Base-by-base conservation (phyloP, 2,797 vertebrate species). In the Dicrostonyx torquatus region DNA sequence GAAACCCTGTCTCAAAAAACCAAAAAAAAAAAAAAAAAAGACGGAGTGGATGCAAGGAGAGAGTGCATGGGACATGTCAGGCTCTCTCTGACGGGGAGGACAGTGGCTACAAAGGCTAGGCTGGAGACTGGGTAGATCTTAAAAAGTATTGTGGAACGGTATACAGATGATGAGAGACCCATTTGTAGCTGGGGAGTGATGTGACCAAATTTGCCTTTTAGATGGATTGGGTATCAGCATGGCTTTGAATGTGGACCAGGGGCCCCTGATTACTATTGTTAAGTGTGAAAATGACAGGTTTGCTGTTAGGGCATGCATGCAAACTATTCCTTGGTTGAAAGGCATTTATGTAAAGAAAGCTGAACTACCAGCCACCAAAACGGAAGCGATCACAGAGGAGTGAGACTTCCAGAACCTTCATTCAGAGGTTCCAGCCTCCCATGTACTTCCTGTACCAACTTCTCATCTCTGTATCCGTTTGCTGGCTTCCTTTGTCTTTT, bases 131-230 rank as follows among this genome's bases (percentile, higher is more conserved):
- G 40, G 73, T 26, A 26, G 64, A 55, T 45, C 87, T 62, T 76
- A 26, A 77, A 89, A 91, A 83, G n/a, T 6, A 55, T 10, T 0
- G 0, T 58, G 53, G 2, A 60, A 70, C 1, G 84, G 48, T 48
- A 80, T 53, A 14, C 14, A 34, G 26, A 22, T 85, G 58, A 14
- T 1, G 14, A 83, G 40, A 88, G 82, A 48, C 0, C 26, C 13
- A 77, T 80, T 87, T 87, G 48, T 45, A 77, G 22, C 15, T 80
- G n/a, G 70, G 40, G 34, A 87, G 14, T 78, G 34, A 90, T 5
- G 20, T 48, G 73, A 85, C 87, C 8, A 48, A 18, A 90, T 89
- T 60, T 94, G 62, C 40, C 62, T 75, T 87, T 96, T 87, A 60
- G 64, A 60, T 79, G n/a, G 55, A 45, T 82, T 68, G 5, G 37